Evolutionary conservation across 2,888 invertebrate species (phyloP), one percentile per base, ranked within the genome.

Genomic region (Ochropleura plecta): DNA sequence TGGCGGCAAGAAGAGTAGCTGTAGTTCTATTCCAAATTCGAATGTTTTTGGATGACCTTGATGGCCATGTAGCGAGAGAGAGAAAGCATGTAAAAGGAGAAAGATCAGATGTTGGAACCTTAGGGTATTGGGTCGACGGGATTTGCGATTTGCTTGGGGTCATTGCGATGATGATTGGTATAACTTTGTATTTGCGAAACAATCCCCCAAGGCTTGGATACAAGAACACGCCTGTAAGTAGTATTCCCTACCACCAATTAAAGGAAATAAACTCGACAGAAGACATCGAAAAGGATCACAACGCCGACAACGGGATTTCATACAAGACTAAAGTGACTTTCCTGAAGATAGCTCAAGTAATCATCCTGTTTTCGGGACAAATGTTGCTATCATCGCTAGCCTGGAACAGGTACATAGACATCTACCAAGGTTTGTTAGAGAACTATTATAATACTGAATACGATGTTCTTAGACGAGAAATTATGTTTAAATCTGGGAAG

Each of bases 361-460:
- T 98, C 42, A 94, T 97, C 20, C 95, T 98, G 84, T 97, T 98
- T 86, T 97, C 97, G 7, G 97, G 97, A 0, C 98, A 98, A 91
- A 96, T 98, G 91, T 90, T 98, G 67, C 92, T 98, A 0, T 98
- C 98, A 74, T 98, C 98, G 0, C 95, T 98, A 71, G 97, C 98
- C 12, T 98, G 98, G 98, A 98, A 98, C 94, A 97, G 98, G 48
- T 98, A 98, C 88, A 98, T 98, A 86, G 98, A 98, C 66, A 93
- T 98, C 8, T 98, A 98, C 90, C 98, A 98, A 87, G 97, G 98
- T 86, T 94, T 98, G 88, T 91, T 98, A 51, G 98, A 98, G 89
- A 97, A 97, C 55, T 77, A 79, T 40, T 79, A 77, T 48, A 97
- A 97, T 73, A 80, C 91, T 0, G 95, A 95, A n/a, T 95, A 96